phyloP scores from a whole-genome alignment of 2,113 vertebrate genomes.

The Salvelinus sp. region DNA sequence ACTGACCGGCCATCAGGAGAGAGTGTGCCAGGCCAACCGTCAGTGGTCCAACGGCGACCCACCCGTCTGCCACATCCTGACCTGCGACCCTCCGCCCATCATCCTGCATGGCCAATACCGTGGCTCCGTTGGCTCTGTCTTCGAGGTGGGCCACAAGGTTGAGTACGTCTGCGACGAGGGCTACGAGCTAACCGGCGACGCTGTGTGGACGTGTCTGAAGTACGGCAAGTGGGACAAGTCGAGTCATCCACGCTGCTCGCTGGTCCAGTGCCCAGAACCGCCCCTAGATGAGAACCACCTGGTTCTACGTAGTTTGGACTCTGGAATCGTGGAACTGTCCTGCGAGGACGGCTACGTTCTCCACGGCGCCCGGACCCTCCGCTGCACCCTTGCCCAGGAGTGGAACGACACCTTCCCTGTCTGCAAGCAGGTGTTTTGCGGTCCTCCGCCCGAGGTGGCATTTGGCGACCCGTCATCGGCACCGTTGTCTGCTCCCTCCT shows the following conservation, averaged over 20 bases:
- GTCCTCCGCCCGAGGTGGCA: slow-evolving; percentile 80
- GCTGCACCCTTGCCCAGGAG: slow-evolving; percentile 82
- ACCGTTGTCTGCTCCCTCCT: slow-evolving; percentile 60
- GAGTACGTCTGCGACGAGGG: slow-evolving; percentile 89
- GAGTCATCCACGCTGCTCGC: slow-evolving; percentile 80
- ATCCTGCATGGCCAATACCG: slow-evolving; percentile 80
- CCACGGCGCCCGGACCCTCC: slow-evolving; percentile 81
- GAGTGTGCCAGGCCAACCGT: slow-evolving; percentile 89
- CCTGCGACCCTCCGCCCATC: slow-evolving; percentile 84
- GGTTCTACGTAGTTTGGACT: slow-evolving; percentile 80
- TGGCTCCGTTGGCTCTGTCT: slow-evolving; percentile 70
- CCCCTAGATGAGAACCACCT: slow-evolving; percentile 88
- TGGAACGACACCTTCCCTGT: slow-evolving; percentile 95
- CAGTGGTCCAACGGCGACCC: slow-evolving; percentile 87
- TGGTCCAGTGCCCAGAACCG: slow-evolving; percentile 88
- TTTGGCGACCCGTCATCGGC: slow-evolving; percentile 77
- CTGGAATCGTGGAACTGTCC: slow-evolving; percentile 82
- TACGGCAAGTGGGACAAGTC: slow-evolving; percentile 88
- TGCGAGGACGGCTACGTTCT: slow-evolving; percentile 89
- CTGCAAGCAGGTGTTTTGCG: slow-evolving; percentile 86
- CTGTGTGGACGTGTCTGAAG: slow-evolving; percentile 88
- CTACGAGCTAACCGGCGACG: slow-evolving; percentile 86
- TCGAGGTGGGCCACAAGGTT: slow-evolving; percentile 86
- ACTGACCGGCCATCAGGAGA: slow-evolving; percentile 77
- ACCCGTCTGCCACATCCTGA: slow-evolving; percentile 83